Evolutionary conservation across 2,113 vertebrate species (phyloP), one percentile per base, ranked within the genome.

Genomic region (Eulemur rufifrons): DNA sequence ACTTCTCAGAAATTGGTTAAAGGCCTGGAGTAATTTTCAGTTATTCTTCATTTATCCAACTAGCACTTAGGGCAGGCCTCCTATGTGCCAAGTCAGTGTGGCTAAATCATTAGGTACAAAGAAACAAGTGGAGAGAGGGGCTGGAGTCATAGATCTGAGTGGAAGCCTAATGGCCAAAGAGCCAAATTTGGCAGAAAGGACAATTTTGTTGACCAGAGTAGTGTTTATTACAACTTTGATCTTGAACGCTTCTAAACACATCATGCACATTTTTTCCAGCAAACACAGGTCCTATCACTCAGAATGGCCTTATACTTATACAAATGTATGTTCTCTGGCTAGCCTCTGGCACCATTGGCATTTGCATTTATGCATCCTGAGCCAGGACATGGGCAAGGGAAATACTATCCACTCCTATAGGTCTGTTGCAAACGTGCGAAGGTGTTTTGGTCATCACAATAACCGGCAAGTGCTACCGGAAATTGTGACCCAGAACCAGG

Each of bases 291-390:
- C 6, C 59, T 8, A 29, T 20, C 37, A 47, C 3, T 94, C 23
- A 12, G 37, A 78, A 27, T 2, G 34, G 27, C 83, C 73, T 86
- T 45, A 71, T 9, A 20, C 61, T 5, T 2, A 50, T 54, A 54
- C 45, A 64, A 47, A 81, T 59, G 18, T 59, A 54, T n/a, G 21
- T 63, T 86, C 64, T 5, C 54, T 61, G 64, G 11, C 23, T 39
- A 56, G 27, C 14, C 18, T 39, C n/a, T 25, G n/a, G 32, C 20
- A 25, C 21, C 10, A 25, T 5, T 8, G 27, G 71, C 54, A 61
- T 86, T 68, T 93, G 10, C 56, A 42, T 61, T n/a, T 63, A 23
- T 66, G 66, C 88, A 56, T 88, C 42, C 64, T 93, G 85, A 93
- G 27, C 47, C 34, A 78, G n/a, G 47, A 74, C 37, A 89, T 39